phyloP scores from a whole-genome alignment of 1,140 invertebrate species.

The Zeugodacus cucurbitae region DNA sequence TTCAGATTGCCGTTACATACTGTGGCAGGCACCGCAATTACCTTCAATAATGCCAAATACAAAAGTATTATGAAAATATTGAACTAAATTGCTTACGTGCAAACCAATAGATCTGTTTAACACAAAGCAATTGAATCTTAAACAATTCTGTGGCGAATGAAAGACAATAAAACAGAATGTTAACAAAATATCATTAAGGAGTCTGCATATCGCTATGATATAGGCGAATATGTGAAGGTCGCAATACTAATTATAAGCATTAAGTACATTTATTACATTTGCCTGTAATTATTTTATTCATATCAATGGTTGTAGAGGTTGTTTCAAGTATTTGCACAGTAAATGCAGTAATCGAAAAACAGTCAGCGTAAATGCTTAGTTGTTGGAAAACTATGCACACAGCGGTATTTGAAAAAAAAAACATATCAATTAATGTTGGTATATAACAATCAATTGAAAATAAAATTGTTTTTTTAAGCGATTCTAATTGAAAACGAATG shows the following conservation, averaged over 20 bases:
- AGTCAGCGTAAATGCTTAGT: too few relatives aligned
- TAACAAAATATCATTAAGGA: neutral
- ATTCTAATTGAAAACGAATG: neutral
- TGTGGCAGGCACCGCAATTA: too few relatives aligned
- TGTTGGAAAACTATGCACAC: too few relatives aligned
- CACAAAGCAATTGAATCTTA: neutral
- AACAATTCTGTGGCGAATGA: neutral
- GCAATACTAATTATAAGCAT: neutral
- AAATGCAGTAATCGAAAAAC: too few relatives aligned
- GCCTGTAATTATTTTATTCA: too few relatives aligned
- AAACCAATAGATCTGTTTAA: neutral
- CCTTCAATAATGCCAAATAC: neutral
- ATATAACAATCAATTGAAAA: too few relatives aligned
- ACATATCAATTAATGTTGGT: too few relatives aligned
- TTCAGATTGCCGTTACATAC: neutral
- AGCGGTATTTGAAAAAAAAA: too few relatives aligned
- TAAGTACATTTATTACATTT: too few relatives aligned
- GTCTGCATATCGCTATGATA: neutral
- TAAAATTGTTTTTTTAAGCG: neutral
- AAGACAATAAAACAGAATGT: neutral
- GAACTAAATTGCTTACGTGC: too few relatives aligned
- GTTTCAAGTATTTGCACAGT: too few relatives aligned
- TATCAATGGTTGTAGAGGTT: too few relatives aligned
- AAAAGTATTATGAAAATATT: neutral
- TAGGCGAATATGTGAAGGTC: neutral